These are phyloP conservation scores for Agrenia bidenticulata DNA, from an alignment of 2,888 invertebrate species.

Conservation along the genomic window DNA sequence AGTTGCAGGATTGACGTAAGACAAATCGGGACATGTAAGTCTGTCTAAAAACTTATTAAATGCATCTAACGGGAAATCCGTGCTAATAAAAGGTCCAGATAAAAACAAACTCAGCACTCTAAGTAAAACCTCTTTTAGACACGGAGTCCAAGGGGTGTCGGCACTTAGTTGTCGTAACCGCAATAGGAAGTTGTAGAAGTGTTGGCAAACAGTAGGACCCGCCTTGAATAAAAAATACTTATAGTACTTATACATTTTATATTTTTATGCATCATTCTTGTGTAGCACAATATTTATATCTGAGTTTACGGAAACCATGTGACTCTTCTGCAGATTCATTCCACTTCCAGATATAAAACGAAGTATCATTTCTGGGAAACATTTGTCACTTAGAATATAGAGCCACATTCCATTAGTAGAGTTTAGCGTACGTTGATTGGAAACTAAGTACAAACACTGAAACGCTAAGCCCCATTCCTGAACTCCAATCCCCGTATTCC, in stretches of 20 bases:
- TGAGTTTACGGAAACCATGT: constrained; percentile 43
- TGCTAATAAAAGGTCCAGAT: constrained; percentile 56
- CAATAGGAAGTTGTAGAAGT: constrained; percentile 70
- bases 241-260: background rate
- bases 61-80: constrained; percentile 68
- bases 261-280: background rate
- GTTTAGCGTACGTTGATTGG: constrained; percentile 61
- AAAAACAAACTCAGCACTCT: constrained; percentile 47
- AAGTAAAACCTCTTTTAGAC: constrained; percentile 50
- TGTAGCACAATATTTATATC: background rate
- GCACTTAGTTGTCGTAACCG: constrained; percentile 63
- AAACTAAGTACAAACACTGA: constrained; percentile 72
- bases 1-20: constrained; percentile 69
- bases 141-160: constrained; percentile 49
- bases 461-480: constrained; percentile 78
- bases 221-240: constrained; percentile 60
- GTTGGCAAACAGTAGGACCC: constrained; percentile 73
- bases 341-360: constrained; percentile 69
- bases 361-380: constrained; percentile 60
- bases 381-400: constrained; percentile 50
- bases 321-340: constrained; percentile 55
- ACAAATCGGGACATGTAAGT: constrained; percentile 66
- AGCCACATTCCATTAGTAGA: constrained; percentile 54
- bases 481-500: constrained; percentile 67
- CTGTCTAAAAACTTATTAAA: constrained; percentile 71